These are phyloP conservation scores for Cacoxenus indagator DNA, from an alignment of 2,888 invertebrate genomes.

Conservation along the genomic window DNA sequence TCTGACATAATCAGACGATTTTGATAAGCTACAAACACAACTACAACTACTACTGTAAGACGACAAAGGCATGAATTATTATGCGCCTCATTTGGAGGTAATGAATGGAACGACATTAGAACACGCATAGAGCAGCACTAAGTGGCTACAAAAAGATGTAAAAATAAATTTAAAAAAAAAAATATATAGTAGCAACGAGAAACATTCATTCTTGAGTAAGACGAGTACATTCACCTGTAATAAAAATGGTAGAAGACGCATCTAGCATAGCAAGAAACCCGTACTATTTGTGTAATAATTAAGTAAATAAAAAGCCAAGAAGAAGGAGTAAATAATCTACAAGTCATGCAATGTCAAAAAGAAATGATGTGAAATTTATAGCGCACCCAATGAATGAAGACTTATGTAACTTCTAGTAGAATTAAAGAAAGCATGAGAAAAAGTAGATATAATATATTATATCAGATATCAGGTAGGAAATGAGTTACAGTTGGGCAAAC, in stretches of 20 bases:
- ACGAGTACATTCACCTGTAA: constrained; percentile 43
- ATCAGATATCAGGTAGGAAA: not conserved
- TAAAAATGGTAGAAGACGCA: not conserved
- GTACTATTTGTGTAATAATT: not conserved
- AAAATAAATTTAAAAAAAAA: not conserved
- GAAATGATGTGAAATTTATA: not conserved
- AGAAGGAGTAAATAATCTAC: not conserved
- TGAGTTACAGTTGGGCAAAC: not conserved
- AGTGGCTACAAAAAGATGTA: constrained; percentile 2
- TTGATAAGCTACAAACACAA: constrained; percentile 3
- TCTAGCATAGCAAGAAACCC: not conserved
- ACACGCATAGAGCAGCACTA: constrained; percentile 1
- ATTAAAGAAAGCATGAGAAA: not conserved
- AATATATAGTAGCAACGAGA: not conserved
- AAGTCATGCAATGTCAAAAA: constrained; percentile 21
- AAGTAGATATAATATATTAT: not conserved
- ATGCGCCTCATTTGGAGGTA: no score
- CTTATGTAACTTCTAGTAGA: not conserved
- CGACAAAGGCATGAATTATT: not conserved
- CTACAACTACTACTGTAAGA: not conserved
- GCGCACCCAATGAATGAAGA: not conserved
- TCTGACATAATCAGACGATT: constrained; percentile 8
- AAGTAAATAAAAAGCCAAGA: not conserved
- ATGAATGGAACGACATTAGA: constrained; percentile 10
- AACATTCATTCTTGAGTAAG: not conserved